These are phyloP conservation scores for Mellivora capensis DNA, from an alignment of 2,113 vertebrate species.

Conservation along the genomic window DNA sequence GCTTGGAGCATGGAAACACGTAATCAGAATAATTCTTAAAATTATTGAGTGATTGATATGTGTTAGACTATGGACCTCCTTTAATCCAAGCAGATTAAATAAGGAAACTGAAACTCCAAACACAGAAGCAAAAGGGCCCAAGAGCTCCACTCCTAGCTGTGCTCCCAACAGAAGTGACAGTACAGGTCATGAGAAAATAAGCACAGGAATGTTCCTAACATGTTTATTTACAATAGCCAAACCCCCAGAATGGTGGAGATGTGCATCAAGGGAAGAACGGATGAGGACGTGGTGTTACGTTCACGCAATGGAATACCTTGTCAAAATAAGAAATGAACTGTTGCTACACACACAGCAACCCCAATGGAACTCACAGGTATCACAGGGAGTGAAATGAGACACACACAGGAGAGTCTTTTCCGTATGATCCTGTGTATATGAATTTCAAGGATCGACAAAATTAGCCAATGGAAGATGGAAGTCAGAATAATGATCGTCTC, in stretches of 20 bases:
- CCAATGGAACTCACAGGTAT: neutral
- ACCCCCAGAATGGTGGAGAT: neutral
- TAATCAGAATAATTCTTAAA: neutral
- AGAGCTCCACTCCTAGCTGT: neutral
- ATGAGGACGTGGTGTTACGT: fast-evolving
- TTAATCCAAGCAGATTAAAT: neutral
- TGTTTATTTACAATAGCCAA: neutral
- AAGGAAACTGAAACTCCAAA: neutral
- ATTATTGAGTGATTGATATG: no score
- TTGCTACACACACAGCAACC: neutral
- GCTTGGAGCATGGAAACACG: neutral
- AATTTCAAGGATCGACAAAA: neutral
- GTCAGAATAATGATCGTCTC: neutral
- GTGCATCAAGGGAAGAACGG: neutral
- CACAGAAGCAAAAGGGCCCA: neutral
- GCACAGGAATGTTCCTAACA: neutral
- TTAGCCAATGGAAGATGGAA: neutral
- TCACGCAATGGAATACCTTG: no score
- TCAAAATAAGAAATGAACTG: neutral
- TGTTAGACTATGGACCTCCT: neutral
- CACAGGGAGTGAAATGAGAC: neutral
- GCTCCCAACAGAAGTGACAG: neutral
- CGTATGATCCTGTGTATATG: neutral
- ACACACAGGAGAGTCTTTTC: neutral
- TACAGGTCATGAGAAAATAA: neutral